Evolutionary conservation across 2,797 vertebrate genomes (phyloP).

Genomic region (Falco biarmicus): DNA sequence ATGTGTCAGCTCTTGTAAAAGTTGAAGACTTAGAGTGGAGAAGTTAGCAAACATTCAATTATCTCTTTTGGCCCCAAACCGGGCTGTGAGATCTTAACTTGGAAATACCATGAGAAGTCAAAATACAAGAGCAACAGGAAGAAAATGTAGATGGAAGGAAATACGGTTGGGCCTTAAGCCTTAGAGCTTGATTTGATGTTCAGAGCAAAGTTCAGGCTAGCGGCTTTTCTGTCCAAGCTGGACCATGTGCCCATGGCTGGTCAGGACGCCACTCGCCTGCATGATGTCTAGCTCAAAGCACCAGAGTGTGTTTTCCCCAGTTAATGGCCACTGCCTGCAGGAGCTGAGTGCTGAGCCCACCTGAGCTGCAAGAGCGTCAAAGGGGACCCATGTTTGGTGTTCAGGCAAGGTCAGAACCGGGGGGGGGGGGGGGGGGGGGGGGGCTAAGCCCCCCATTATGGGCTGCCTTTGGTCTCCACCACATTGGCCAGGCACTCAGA

Average conservation of each 20-base stretch:
- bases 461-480: not conserved
- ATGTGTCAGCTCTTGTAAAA: not conserved
- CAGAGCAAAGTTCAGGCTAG: not conserved
- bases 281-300: too few species aligned
- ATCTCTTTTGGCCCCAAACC: not conserved
- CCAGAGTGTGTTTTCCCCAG: not conserved
- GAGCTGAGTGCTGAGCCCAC: not conserved
- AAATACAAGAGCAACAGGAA: not conserved
- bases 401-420: not conserved
- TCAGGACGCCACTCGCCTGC: not conserved
- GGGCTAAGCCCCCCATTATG: rapidly evolving
- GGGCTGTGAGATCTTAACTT: not conserved
- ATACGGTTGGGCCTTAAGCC: not conserved
- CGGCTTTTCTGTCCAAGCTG: not conserved
- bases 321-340: not conserved
- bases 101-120: not conserved
- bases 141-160: not conserved
- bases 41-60: not conserved
- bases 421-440: rapidly evolving
- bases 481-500: rapidly evolving
- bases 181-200: not conserved
- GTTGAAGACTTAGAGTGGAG: not conserved
- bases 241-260: rapidly evolving
- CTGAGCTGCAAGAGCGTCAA: rapidly evolving
- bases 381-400: not conserved